Evolutionary conservation across 2,888 invertebrate species (phyloP).

Genomic region (Diarsia brunnea): DNA sequence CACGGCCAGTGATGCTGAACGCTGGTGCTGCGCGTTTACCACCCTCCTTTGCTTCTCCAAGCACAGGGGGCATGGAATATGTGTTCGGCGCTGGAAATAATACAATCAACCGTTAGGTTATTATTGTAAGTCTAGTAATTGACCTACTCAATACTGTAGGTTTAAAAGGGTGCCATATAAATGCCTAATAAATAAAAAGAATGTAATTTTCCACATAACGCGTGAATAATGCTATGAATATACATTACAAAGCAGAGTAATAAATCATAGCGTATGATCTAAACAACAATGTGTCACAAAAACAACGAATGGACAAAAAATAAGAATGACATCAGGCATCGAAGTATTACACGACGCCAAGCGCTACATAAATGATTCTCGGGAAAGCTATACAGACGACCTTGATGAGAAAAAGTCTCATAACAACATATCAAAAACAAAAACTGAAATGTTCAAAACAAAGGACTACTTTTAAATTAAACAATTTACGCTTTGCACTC

Average conservation of each 20-base stretch:
- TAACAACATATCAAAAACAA: slow-evolving; percentile 11
- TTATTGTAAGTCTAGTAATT: background rate
- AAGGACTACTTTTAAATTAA: slow-evolving; percentile 27
- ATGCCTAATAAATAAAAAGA: slow-evolving; percentile 6
- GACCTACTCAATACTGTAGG: background rate
- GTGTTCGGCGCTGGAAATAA: slow-evolving; percentile 95
- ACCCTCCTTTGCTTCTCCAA: slow-evolving; percentile 91
- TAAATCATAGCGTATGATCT: slow-evolving; percentile 48
- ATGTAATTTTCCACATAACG: background rate
- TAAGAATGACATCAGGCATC: slow-evolving; percentile 58
- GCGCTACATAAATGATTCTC: slow-evolving; percentile 16
- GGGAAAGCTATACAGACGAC: slow-evolving; percentile 31
- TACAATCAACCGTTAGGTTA: slow-evolving; percentile 23
- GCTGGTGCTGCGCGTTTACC: slow-evolving; percentile 94
- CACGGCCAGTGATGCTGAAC: slow-evolving; percentile 96
- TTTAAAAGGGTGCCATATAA: background rate
- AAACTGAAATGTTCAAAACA: slow-evolving; percentile 17
- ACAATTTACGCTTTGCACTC: slow-evolving; percentile 1
- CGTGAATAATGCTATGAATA: slow-evolving; percentile 18
- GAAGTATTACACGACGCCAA: slow-evolving; percentile 22
- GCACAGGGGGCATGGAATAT: slow-evolving; percentile 95
- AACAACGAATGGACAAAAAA: slow-evolving; percentile 39
- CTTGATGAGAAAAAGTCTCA: slow-evolving; percentile 15
- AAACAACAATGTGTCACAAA: slow-evolving; percentile 58
- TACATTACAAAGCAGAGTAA: slow-evolving; percentile 43